Base-by-base conservation (phyloP, 2,797 vertebrate genomes). In the Simalia tracyae region DNA sequence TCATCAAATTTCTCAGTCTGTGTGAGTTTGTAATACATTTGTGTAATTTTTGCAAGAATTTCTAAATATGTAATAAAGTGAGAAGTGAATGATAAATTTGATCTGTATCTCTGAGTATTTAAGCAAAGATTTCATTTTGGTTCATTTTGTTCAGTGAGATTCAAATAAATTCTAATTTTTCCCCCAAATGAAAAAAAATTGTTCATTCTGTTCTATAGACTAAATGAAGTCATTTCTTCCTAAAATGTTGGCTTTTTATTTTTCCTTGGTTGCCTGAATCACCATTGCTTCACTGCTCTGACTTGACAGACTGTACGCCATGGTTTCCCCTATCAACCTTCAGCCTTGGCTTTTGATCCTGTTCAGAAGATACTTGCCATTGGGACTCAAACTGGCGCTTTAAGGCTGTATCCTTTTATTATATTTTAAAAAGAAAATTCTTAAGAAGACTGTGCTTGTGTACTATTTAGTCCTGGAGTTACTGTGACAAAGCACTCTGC, bases 361-460 rank as follows among this genome's bases (percentile, higher is more conserved):
- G 99, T 99, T 93, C 99, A 99, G 98, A 99, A 99, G 98, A 99
- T 99, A 95, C 97, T 99, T 97, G 99, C 98, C 94, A 96, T 99
- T 1, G 99, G 99, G 94, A 99, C 98, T 95, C 99, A 99, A 97
- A 98, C 97, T 89, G 99, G 99, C 96, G 98, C 99, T 95, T 97
- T 99, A 94, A 98, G 99, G 97, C 97, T 99, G 99, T 99, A 99
- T 99, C 99, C 99, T 99, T 99, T 96, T 98, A 66, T 92, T 95
- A 88, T 94, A 90, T 93, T 93, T 86, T 87, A 92, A 95, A 94
- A 90, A 0, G 1, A 85, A 94, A 88, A 91, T 93, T 86, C 88
- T 84, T 59, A 72, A 86, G 36, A 84, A 26, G 92, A 90, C 64
- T 46, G 31, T 17, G 76, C 42, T 85, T 31, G 17, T 89, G 91